Evolutionary conservation across 2,113 vertebrate species (phyloP).

Genomic region (Bettongia penicillata): DNA sequence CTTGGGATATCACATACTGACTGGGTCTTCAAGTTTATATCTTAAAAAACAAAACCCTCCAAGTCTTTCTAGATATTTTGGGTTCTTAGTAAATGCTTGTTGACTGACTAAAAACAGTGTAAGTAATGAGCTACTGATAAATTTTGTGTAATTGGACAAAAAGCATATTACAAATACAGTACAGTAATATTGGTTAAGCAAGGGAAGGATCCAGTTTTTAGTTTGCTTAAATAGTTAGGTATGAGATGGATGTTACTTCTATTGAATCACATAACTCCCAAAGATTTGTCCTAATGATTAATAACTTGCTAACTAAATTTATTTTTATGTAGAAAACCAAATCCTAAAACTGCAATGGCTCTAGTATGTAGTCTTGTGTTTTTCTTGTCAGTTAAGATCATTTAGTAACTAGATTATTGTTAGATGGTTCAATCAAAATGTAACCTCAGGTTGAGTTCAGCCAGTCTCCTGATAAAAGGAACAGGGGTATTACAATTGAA

Average conservation of each 20-base stretch:
- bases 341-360: background rate
- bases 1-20: slow-evolving; percentile 12
- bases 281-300: slow-evolving; percentile 19
- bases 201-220: slow-evolving; percentile 17
- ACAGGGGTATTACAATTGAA: background rate
- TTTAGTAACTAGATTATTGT: background rate
- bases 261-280: background rate
- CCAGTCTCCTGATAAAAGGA: background rate
- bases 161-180: background rate
- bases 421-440: background rate
- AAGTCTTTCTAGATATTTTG: slow-evolving; percentile 10
- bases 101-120: slow-evolving; percentile 8
- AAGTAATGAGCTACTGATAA: background rate
- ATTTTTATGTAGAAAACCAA: slow-evolving; percentile 45
- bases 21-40: background rate
- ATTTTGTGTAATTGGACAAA: background rate
- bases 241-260: slow-evolving; percentile 21
- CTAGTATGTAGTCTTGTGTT: background rate
- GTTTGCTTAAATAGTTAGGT: slow-evolving; percentile 26
- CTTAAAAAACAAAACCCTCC: background rate
- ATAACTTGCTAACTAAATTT: slow-evolving; percentile 30
- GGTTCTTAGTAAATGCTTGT: background rate
- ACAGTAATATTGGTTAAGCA: background rate
- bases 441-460: background rate
- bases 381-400: slow-evolving; percentile 6